Evolutionary conservation across 2,888 invertebrate genomes (phyloP), one percentile per base, ranked within the genome.

Genomic region (Tholera decimalis): DNA sequence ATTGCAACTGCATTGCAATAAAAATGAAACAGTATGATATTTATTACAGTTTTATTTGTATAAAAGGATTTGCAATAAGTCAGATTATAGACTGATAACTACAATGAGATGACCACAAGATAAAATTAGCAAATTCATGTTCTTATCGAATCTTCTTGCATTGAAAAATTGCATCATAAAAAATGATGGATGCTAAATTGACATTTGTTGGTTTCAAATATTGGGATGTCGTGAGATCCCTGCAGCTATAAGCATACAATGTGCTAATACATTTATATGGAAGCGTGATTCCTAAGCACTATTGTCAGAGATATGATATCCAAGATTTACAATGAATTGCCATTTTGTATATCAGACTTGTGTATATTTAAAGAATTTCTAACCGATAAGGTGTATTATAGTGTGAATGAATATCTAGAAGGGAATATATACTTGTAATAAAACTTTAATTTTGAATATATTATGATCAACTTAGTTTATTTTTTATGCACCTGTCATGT

Each of bases 61-160:
- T n/a, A n/a, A n/a, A 47, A 49, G 15, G 35, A 24, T 33, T 68
- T 53, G 41, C 44, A 49, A 49, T 57, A 43, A 62, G 20, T 39
- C 28, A 57, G 44, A 62, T 56, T n/a, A 0, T 5, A 18, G 41
- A 53, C 51, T 13, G 56, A 71, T 66, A 50, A 8, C 0, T 22
- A 2, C n/a, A 35, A 41, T 53, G 20, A 26, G 41, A 64, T 47
- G 64, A 20, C 44, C 20, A 1, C 6, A 20, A 13, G 72, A 64
- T 64, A 41, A 46, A 49, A 43, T 3, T 37, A n/a, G 9, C 0
- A 24, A 18, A 70, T 37, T 18, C 18, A 37, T 35, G 22, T 60
- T 20, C n/a, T 41, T 66, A 13, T 46, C 6, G 18, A 47, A 44
- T 18, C 1, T 20, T 59, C 8, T 26, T 44, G 18, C 37, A 39